phyloP scores from a whole-genome alignment of 1,140 invertebrate genomes.

The Drosophila serrata region DNA sequence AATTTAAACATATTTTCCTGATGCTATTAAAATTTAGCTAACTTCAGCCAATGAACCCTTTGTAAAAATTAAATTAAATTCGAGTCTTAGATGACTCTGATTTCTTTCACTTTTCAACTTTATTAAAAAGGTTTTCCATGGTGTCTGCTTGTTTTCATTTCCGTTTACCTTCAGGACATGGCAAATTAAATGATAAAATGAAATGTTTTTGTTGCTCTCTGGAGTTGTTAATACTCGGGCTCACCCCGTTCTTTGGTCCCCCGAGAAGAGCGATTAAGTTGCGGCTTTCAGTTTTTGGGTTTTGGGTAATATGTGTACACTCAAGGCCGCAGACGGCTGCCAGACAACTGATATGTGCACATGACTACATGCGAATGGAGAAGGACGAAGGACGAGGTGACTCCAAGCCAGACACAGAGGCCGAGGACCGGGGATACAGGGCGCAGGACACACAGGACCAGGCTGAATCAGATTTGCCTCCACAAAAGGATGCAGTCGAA shows the following conservation, averaged over 20 bases:
- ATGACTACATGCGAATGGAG: constrained; percentile 65
- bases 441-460: constrained; percentile 29
- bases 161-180: constrained; percentile 33
- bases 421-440: constrained; percentile 43
- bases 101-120: constrained; percentile 18
- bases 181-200: constrained; percentile 61
- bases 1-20: not conserved
- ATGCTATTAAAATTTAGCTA: not conserved
- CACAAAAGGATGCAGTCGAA: constrained; percentile 67
- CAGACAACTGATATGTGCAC: constrained; percentile 84
- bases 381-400: constrained; percentile 19
- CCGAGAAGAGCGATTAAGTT: constrained; percentile 71
- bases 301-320: constrained; percentile 26
- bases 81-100: not conserved
- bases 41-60: not conserved
- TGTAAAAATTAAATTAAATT: not conserved
- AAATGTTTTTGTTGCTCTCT: constrained; percentile 35
- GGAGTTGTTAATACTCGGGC: constrained; percentile 52
- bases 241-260: not conserved
- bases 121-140: constrained; percentile 9
- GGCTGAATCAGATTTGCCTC: constrained; percentile 52
- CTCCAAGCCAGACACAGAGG: constrained; percentile 51
- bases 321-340: constrained; percentile 83
- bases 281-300: constrained; percentile 73
- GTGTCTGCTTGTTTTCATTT: constrained; percentile 34